Evolutionary conservation across 2,888 invertebrate species (phyloP), one percentile per base, ranked within the genome.

Genomic region (Euplexia lucipara): DNA sequence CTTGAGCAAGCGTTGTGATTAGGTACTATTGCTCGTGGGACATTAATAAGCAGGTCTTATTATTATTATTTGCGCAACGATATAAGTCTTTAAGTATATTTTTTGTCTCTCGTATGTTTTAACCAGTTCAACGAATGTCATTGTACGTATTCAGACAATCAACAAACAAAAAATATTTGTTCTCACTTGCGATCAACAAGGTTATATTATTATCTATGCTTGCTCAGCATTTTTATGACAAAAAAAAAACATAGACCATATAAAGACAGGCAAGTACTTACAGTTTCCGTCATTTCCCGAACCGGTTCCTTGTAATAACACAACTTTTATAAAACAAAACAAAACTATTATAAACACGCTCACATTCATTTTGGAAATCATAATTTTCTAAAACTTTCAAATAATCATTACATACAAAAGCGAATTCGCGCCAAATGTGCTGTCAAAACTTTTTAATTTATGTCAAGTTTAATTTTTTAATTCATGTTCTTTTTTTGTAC

Each of bases 241-340:
- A 52, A 48, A 59, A 69, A 70, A 75, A 49, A 58, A 32, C 3
- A 34, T 18, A 34, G 32, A 1, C 34, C 18, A 20, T 20, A 45
- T 59, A 60, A 49, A 53, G 18, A 47, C 9, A 60, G 30, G 48
- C 30, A 58, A 57, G 39, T 48, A 91, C 93, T 93, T 75, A 93
- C 93, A 81, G 73, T 92, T 93, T 62, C 93, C 93, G 84, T 91
- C 83, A 7, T 76, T 82, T 49, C 92, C 92, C 0, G 93, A 93
- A 52, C 93, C 93, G 12, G 86, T 83, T 34, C 88, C 90, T 89
- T 92, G 91, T 62, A 86, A 75, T n/a, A 85, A 66, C 54, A 87
- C 92, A 67, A 80, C 70, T 72, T 87, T 84, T 44, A 90, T 57
- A 81, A 80, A 88, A 72, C 82, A 83, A 77, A 88, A 78, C 61